Evolutionary conservation across 2,888 invertebrate genomes (phyloP).

Genomic region (Drosophila mettleri): DNA sequence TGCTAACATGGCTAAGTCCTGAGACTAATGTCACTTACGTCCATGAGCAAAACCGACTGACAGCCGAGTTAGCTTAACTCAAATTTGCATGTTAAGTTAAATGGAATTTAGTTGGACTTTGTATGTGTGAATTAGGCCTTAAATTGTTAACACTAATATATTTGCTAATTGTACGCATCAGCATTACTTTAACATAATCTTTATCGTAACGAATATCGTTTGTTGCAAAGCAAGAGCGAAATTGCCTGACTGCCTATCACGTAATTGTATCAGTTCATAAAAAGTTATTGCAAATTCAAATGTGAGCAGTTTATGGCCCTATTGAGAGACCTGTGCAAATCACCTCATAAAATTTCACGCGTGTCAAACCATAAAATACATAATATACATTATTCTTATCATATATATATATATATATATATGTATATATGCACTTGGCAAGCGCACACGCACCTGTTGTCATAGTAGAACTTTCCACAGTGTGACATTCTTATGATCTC

Average conservation of each 20-base stretch:
- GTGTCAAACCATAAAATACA: slow-evolving; percentile 7
- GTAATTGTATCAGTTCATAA: slow-evolving; percentile 20
- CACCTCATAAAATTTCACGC: slow-evolving; percentile 6
- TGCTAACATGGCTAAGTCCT: slow-evolving; percentile 3
- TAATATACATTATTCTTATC: no score
- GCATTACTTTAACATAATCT: slow-evolving; percentile 1
- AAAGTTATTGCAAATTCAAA: slow-evolving; percentile 18
- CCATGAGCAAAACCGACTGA: not conserved
- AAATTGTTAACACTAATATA: no score
- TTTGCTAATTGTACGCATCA: not conserved
- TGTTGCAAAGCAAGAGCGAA: not conserved
- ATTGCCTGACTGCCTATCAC: slow-evolving; percentile 13
- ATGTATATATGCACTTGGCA: not conserved
- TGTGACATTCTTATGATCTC: slow-evolving; percentile 99
- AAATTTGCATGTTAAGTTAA: slow-evolving; percentile 16
- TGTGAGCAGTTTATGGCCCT: slow-evolving; percentile 11
- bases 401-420: not conserved
- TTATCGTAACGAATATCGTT: not conserved
- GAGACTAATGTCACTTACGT: slow-evolving; percentile 11
- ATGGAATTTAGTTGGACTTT: no score
- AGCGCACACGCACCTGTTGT: slow-evolving; percentile 88
- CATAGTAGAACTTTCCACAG: slow-evolving; percentile 96
- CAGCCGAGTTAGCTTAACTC: not conserved
- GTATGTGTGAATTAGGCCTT: no score
- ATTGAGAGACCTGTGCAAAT: slow-evolving; percentile 3